Conservation (phyloP, 1,140 invertebrate species). For the Bathynomus jamesi region DNA sequence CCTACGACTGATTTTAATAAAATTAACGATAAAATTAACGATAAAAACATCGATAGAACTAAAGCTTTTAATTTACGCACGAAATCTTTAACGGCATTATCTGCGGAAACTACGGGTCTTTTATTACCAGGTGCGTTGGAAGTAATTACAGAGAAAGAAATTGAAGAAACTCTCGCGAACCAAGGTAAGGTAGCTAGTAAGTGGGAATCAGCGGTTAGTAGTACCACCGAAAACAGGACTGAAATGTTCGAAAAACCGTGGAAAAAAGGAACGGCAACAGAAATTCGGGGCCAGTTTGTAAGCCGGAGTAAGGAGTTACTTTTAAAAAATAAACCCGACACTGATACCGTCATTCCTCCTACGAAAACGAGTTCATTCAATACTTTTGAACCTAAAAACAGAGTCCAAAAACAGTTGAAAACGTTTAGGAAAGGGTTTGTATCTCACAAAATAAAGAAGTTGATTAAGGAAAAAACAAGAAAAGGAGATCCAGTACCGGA, state of each 20-base stretch:
- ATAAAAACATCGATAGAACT: background rate
- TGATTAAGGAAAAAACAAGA: background rate
- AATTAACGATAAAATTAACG: background rate
- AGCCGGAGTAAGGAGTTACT: background rate
- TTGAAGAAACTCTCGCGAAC: background rate
- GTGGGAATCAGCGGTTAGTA: background rate
- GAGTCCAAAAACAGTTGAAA: background rate
- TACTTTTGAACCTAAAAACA: background rate
- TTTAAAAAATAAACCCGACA: background rate
- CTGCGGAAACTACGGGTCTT: background rate
- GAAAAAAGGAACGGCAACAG: background rate
- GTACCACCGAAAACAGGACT: background rate
- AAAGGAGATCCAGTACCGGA: background rate
- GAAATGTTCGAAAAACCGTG: background rate
- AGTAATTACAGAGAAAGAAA: background rate
- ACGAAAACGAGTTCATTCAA: background rate
- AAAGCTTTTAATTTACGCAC: background rate
- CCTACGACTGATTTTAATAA: background rate
- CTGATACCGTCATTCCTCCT: no score
- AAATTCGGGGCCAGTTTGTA: background rate
- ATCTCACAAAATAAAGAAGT: background rate
- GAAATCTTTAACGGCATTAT: background rate
- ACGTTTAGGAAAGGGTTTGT: background rate
- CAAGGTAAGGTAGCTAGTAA: slow-evolving; percentile 1
- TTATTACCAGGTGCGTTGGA: background rate